Percentiles rank a stretch among this genome's conserved stretches.
Evolutionary conservation across 2,888 invertebrate species (phyloP).

Genomic region (Apeira syringaria): DNA sequence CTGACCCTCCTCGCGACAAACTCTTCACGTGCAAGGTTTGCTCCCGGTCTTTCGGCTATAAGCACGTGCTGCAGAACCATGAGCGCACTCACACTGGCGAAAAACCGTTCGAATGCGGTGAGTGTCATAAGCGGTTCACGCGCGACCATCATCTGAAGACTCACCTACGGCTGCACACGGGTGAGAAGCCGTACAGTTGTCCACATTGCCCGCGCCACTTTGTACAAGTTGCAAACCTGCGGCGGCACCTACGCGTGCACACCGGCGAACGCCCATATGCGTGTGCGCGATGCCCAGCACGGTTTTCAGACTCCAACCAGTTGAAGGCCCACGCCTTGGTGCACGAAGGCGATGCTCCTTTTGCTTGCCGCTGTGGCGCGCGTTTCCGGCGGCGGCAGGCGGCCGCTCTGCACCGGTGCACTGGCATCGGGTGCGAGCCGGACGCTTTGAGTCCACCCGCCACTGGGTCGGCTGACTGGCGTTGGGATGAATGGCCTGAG

Average conservation of each 20-base stretch:
- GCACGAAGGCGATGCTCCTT: constrained; percentile 96
- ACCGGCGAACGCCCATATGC: constrained; percentile 96
- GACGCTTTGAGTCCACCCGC: constrained; percentile 76
- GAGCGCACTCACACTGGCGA: constrained; percentile 97
- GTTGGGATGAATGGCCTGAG: constrained; percentile 86
- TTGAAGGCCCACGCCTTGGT: constrained; percentile 94
- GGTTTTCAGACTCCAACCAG: constrained; percentile 96
- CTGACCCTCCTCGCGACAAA: constrained; percentile 87
- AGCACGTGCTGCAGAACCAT: constrained; percentile 97
- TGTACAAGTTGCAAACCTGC: constrained; percentile 95
- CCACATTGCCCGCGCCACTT: constrained; percentile 96
- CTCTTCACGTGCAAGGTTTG: constrained; percentile 95
- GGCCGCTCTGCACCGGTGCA: constrained; percentile 92
- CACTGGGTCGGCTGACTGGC: constrained; percentile 66
- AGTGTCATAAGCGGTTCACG: constrained; percentile 96
- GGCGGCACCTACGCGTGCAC: constrained; percentile 94
- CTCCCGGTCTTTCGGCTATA: constrained; percentile 95
- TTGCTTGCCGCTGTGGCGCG: constrained; percentile 91
- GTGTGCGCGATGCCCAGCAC: constrained; percentile 92
- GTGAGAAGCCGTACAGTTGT: constrained; percentile 96
- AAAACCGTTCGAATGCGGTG: constrained; percentile 96
- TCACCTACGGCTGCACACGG: constrained; percentile 95
- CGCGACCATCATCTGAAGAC: constrained; percentile 97
- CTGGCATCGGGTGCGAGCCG: constrained; percentile 64
- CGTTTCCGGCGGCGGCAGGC: constrained; percentile 94